Conservation (phyloP, 2,888 invertebrate genomes). For the Ectemnius continuus region DNA sequence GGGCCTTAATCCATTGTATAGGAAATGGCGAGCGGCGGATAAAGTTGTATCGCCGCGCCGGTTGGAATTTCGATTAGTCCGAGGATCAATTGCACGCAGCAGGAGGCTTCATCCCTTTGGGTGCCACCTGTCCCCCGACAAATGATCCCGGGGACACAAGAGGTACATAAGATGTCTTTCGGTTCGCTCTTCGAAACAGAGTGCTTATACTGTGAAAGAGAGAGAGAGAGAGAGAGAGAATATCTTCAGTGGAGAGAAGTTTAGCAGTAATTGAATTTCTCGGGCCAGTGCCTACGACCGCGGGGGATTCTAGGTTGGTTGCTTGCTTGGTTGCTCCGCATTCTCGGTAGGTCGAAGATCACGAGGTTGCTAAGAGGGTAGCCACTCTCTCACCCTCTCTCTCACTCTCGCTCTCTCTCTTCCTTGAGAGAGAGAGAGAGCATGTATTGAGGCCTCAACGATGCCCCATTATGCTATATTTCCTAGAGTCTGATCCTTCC, state of each 20-base stretch:
- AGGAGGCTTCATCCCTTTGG: constrained; percentile 16
- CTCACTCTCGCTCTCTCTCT: constrained; percentile 5
- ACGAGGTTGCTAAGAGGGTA: constrained; percentile 58
- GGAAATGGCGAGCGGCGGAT: too few species aligned
- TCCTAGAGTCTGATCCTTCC: constrained; percentile 39
- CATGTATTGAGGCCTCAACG: constrained; percentile 58
- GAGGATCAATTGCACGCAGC: constrained; percentile 43
- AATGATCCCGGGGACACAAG: constrained; percentile 43
- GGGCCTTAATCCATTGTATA: too few species aligned
- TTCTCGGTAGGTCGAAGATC: constrained; percentile 51
- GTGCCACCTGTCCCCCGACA: constrained; percentile 10
- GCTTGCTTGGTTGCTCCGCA: constrained; percentile 56
- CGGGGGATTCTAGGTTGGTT: constrained; percentile 64
- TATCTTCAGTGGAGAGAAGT: constrained; percentile 74
- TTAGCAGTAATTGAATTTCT: constrained; percentile 77
- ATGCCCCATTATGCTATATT: constrained; percentile 60
- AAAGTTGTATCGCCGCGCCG: too few species aligned
- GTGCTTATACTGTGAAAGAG: constrained; percentile 58
- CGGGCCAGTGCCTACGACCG: constrained; percentile 75
- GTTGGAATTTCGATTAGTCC: too few species aligned
- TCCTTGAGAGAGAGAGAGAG: constrained; percentile 37
- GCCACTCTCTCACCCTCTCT: constrained; percentile 51
- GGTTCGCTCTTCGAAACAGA: constrained; percentile 63
- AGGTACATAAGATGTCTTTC: constrained; percentile 50
- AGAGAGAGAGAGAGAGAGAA: constrained; percentile 32